Percentiles rank a stretch among this genome's conserved stretches.
These are phyloP conservation scores for Aphis gossypii DNA, from an alignment of 1,140 invertebrate species.

Conservation along the genomic window DNA sequence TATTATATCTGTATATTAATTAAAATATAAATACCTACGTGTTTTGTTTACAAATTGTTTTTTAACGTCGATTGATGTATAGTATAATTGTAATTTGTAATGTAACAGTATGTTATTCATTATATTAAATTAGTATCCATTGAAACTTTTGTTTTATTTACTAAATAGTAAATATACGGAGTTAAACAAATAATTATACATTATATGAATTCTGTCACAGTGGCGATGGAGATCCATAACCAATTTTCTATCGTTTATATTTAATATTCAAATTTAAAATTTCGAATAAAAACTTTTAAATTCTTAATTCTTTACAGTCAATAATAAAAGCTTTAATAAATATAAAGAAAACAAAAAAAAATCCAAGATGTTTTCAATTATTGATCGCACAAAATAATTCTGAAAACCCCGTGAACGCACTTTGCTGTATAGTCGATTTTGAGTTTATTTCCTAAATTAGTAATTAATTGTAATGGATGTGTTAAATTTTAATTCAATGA, in stretches of 20 bases:
- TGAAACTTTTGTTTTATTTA: neutral
- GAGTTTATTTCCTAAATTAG: neutral
- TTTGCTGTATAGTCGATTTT: neutral
- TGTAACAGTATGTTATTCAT: neutral
- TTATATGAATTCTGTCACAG: neutral
- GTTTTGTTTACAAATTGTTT: neutral
- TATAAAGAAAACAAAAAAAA: neutral
- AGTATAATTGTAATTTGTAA: no score
- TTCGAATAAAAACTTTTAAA: neutral
- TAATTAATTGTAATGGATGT: neutral
- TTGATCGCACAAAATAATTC: neutral
- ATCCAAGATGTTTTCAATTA: neutral
- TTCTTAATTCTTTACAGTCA: neutral
- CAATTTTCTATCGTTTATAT: neutral
- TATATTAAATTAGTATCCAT: neutral
- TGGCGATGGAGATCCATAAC: no score
- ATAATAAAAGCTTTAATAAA: neutral
- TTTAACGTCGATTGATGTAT: neutral
- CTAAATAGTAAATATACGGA: no score
- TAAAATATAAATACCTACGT: neutral
- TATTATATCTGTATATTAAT: neutral
- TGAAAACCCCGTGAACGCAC: neutral
- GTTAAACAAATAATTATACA: neutral
- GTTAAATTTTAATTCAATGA: neutral
- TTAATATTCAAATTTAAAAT: neutral